These are phyloP conservation scores for Proterorhinus semilunaris DNA, from an alignment of 2,113 vertebrate species.

Conservation along the genomic window DNA sequence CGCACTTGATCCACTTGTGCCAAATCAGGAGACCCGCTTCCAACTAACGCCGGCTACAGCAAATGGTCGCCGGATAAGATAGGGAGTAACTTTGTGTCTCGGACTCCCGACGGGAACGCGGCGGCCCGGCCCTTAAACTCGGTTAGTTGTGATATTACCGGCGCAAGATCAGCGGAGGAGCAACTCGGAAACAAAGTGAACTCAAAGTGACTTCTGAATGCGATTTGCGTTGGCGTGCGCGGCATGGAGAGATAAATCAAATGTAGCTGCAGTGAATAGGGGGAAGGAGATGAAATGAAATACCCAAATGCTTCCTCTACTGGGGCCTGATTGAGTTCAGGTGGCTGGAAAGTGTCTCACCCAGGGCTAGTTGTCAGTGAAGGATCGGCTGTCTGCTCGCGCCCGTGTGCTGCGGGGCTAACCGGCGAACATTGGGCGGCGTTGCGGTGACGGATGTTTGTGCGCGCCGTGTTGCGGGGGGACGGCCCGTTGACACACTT, in stretches of 20 bases:
- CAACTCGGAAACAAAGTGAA: slow-evolving; percentile 14
- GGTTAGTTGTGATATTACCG: background rate
- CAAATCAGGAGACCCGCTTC: slow-evolving; percentile 19
- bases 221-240: slow-evolving; percentile 33
- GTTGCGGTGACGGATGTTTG: slow-evolving; percentile 69
- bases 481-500: slow-evolving; percentile 73
- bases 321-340: slow-evolving; percentile 73
- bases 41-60: background rate
- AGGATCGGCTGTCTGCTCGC: slow-evolving; percentile 68
- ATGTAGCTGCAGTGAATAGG: slow-evolving; percentile 54
- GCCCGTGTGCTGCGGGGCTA: slow-evolving; percentile 58
- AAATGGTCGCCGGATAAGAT: slow-evolving; percentile 3
- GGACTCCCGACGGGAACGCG: background rate
- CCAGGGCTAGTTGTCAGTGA: slow-evolving; percentile 75
- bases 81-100: slow-evolving; percentile 2
- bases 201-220: slow-evolving; percentile 31
- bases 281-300: slow-evolving; percentile 65
- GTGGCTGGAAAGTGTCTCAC: slow-evolving; percentile 72
- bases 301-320: slow-evolving; percentile 59
- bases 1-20: slow-evolving; percentile 8
- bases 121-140: background rate
- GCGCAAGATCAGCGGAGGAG: background rate
- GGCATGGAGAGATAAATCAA: slow-evolving; percentile 56
- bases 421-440: slow-evolving; percentile 48
- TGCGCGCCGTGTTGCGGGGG: slow-evolving; percentile 60